phyloP scores from a whole-genome alignment of 2,888 invertebrate genomes.

The Oscheius sp. region DNA sequence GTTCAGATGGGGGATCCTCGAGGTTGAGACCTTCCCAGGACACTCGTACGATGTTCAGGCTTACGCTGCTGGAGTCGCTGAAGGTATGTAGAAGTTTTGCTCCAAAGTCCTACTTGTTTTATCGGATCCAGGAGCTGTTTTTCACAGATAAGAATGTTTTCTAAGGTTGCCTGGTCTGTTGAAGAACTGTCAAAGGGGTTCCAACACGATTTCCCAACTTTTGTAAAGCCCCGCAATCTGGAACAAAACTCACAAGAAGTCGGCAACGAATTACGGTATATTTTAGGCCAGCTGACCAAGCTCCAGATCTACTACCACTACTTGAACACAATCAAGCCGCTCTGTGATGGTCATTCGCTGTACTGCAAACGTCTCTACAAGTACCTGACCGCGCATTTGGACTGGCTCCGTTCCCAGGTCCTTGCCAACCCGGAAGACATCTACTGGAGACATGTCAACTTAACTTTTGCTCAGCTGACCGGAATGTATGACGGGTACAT shows the following conservation, averaged over 20 bases:
- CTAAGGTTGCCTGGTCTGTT: too few species aligned
- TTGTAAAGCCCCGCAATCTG: too few species aligned
- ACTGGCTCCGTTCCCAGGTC: conserved; percentile 66
- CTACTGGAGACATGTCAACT: conserved; percentile 68
- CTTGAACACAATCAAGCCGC: conserved; percentile 67
- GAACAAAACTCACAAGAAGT: too few species aligned
- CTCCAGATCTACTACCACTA: conserved; percentile 72
- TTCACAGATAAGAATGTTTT: too few species aligned
- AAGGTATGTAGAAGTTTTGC: conserved; percentile 46
- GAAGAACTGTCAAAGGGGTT: too few species aligned
- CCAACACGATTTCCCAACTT: too few species aligned
- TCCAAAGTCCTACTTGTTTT: background rate
- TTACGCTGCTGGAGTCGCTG: conserved; percentile 71
- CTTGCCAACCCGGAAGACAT: conserved; percentile 49
- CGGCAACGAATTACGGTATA: background rate
- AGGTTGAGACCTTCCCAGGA: conserved; percentile 69
- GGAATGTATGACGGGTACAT: conserved; percentile 68
- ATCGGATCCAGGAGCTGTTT: background rate
- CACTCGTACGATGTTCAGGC: conserved; percentile 67
- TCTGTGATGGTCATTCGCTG: conserved; percentile 57
- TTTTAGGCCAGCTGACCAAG: conserved; percentile 65
- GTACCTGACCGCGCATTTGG: conserved; percentile 64
- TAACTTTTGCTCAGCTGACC: conserved; percentile 71
- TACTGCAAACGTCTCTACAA: conserved; percentile 66
- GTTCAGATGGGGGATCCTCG: conserved; percentile 70